phyloP scores from a whole-genome alignment of 2,797 vertebrate genomes.

The Hippocampus kuda region DNA sequence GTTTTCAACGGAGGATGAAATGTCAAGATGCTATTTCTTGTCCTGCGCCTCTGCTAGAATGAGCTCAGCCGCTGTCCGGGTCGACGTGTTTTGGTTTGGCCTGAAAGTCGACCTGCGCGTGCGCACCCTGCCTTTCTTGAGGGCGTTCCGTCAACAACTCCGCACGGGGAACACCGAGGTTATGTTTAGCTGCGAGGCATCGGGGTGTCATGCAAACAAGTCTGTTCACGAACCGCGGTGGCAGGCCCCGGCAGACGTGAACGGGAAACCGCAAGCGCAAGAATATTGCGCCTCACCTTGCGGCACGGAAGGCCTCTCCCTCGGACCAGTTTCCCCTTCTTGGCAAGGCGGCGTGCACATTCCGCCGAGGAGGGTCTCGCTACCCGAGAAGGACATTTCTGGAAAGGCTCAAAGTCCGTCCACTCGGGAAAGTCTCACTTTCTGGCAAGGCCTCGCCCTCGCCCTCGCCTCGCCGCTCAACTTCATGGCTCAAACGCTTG shows the following conservation, averaged over 20 bases:
- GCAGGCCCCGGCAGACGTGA: background rate
- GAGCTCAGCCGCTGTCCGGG: constrained; percentile 45
- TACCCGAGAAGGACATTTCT: too few relatives aligned
- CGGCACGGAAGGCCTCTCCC: too few relatives aligned
- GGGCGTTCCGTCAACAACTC: background rate
- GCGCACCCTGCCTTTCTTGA: background rate
- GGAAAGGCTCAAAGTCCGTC: too few relatives aligned
- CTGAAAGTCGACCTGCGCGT: constrained; percentile 32
- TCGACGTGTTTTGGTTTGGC: constrained; percentile 35
- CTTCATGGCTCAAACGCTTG: too few relatives aligned
- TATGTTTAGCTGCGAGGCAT: background rate
- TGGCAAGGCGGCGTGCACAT: too few relatives aligned
- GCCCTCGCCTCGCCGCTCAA: too few relatives aligned
- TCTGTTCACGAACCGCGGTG: background rate
- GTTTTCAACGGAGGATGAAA: background rate
- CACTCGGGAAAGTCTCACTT: too few relatives aligned
- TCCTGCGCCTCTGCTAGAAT: constrained; percentile 10
- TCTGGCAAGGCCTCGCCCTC: too few relatives aligned
- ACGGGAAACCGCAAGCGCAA: background rate
- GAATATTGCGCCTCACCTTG: too few relatives aligned
- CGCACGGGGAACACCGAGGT: background rate
- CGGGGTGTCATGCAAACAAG: background rate
- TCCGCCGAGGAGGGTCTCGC: too few relatives aligned
- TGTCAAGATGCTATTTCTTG: background rate
- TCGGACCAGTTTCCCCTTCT: too few relatives aligned